These are phyloP conservation scores for Strigamia maritima DNA, from an alignment of 2,888 invertebrate genomes.

Conservation along the genomic window DNA sequence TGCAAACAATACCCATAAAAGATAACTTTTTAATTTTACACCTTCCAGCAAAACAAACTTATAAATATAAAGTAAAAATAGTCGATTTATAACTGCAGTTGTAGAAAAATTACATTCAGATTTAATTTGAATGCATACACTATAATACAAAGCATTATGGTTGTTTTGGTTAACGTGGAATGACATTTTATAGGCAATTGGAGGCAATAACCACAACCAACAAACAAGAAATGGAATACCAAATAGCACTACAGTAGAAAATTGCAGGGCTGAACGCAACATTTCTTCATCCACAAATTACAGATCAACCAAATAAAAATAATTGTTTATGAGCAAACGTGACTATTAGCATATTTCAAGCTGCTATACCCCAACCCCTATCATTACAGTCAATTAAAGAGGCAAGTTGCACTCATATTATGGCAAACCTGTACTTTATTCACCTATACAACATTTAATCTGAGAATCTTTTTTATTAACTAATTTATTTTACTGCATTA, in stretches of 20 bases:
- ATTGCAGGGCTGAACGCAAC: background rate
- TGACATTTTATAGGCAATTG: background rate
- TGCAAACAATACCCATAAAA: no score
- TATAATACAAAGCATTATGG: background rate
- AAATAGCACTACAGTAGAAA: background rate
- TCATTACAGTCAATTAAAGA: conserved; percentile 10
- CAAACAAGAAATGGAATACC: background rate
- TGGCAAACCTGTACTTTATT: no score
- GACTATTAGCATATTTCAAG: background rate
- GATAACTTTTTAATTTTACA: no score
- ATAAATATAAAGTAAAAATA: no score
- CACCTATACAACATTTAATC: no score
- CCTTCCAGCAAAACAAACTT: no score
- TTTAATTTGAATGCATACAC: no score
- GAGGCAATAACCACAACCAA: background rate
- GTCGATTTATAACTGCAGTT: no score
- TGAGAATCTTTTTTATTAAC: no score
- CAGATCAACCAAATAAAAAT: background rate
- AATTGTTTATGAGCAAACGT: background rate
- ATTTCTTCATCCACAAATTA: background rate
- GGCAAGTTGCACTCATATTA: background rate
- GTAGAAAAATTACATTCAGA: background rate
- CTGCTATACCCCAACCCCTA: background rate
- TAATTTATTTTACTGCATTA: no score
- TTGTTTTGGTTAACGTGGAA: background rate